Percentiles rank a stretch among this genome's conserved stretches.
Conservation (phyloP, 2,888 invertebrate genomes). For the Nudaria mundana region DNA sequence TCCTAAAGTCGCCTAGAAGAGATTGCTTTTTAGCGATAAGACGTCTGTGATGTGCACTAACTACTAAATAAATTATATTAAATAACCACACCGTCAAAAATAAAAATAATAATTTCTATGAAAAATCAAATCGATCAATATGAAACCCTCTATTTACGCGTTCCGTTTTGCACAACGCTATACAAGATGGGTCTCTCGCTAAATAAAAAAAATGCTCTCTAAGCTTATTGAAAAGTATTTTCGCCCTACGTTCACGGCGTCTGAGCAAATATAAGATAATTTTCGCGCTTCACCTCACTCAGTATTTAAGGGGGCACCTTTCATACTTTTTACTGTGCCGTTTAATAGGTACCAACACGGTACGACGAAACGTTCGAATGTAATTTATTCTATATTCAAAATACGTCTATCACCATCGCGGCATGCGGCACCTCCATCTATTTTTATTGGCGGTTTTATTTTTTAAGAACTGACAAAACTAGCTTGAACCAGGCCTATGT, state of each 20-base stretch:
- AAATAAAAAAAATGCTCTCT: conserved; percentile 74
- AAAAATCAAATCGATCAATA: conserved; percentile 61
- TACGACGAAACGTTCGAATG: conserved; percentile 57
- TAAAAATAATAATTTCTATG: conserved; percentile 41
- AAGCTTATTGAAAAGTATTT: conserved; percentile 82
- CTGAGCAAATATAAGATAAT: conserved; percentile 82
- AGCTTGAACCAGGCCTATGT: too few relatives aligned
- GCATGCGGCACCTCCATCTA: conserved; percentile 18
- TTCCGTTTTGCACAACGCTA: conserved; percentile 60
- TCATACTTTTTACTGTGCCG: conserved; percentile 75
- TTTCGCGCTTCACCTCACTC: conserved; percentile 78
- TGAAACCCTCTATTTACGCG: conserved; percentile 68
- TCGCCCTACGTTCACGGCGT: conserved; percentile 78
- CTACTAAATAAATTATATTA: too few relatives aligned
- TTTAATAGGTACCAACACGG: conserved; percentile 56
- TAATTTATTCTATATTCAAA: conserved; percentile 76
- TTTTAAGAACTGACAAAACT: too few relatives aligned
- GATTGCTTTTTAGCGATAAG: too few relatives aligned
- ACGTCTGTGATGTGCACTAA: too few relatives aligned
- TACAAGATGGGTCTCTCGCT: conserved; percentile 66
- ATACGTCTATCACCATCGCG: conserved; percentile 41
- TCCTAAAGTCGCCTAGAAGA: too few relatives aligned
- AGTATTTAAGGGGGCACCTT: conserved; percentile 81
- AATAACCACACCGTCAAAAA: conserved; percentile 24
- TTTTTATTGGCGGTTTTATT: conserved; percentile 31